Evolutionary conservation across 2,113 vertebrate species (phyloP).

Genomic region (Caranx melampygus): DNA sequence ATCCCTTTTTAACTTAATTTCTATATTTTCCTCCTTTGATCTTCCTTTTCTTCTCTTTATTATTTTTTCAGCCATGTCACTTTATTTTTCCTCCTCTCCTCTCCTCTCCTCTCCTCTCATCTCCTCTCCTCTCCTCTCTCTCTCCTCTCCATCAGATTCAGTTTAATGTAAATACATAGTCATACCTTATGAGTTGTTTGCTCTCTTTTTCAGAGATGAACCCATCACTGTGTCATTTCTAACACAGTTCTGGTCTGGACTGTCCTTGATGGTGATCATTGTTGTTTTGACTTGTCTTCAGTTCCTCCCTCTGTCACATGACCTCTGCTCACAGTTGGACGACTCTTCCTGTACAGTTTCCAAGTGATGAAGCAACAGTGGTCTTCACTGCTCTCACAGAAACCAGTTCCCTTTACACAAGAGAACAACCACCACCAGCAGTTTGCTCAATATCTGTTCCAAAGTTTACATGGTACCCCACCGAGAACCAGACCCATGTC

Average conservation of each 20-base stretch:
- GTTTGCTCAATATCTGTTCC: not conserved
- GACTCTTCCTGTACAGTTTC: not conserved
- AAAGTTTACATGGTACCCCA: not conserved
- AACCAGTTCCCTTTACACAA: not conserved
- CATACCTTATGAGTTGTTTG: not conserved
- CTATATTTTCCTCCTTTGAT: too few species aligned
- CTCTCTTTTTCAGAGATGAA: not conserved
- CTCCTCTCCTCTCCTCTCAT: not conserved
- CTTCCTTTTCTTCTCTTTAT: too few species aligned
- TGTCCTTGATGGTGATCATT: not conserved
- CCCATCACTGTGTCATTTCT: not conserved
- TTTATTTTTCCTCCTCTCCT: too few species aligned
- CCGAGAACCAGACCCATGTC: too few species aligned
- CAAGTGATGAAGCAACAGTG: conserved; percentile 43
- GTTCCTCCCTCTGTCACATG: conserved; percentile 14
- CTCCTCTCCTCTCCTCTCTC: not conserved
- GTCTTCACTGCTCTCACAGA: conserved; percentile 9
- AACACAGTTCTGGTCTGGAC: not conserved
- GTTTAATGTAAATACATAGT: not conserved
- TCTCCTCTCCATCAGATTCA: conserved; percentile 16
- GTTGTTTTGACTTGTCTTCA: not conserved
- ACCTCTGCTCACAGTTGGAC: conserved; percentile 46
- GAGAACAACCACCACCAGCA: conserved; percentile 2
- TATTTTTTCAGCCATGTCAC: too few species aligned
- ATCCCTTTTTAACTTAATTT: not conserved